Evolutionary conservation across 2,888 invertebrate genomes (phyloP).

Genomic region (Sinotaia quadrata): DNA sequence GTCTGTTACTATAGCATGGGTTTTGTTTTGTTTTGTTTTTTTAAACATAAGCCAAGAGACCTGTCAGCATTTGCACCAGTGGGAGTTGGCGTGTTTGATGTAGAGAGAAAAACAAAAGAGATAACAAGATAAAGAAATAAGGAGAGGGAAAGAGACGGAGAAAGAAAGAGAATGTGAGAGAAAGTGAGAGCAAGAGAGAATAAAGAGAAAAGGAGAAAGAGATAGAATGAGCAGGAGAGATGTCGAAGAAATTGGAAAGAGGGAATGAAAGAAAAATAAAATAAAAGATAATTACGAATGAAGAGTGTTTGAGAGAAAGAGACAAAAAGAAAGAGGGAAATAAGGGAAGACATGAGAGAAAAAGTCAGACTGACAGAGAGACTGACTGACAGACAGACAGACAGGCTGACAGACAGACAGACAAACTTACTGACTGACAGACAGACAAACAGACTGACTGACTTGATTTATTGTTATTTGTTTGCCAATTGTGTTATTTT

Average conservation of each 20-base stretch:
- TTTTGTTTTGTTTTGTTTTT: too few relatives aligned
- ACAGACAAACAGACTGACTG: neutral
- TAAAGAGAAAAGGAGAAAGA: neutral
- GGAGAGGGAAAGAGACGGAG: neutral
- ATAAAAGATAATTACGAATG: too few relatives aligned
- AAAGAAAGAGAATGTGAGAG: neutral
- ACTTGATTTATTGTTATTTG: too few relatives aligned
- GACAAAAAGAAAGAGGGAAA: too few relatives aligned
- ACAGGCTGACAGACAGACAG: slow-evolving; percentile 9
- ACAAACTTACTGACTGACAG: neutral
- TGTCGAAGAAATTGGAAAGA: neutral
- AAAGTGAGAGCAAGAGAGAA: neutral
- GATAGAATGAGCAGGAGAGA: neutral
- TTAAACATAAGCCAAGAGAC: too few relatives aligned
- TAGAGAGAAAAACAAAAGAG: neutral
- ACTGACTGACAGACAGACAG: neutral
- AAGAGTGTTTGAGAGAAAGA: too few relatives aligned
- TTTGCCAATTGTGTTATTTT: too few relatives aligned
- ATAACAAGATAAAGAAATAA: neutral
- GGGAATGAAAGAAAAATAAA: neutral
- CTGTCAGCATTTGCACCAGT: too few relatives aligned
- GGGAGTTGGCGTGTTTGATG: too few relatives aligned
- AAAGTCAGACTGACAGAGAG: neutral
- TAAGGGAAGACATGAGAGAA: neutral
- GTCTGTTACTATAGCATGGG: too few relatives aligned